Percentiles rank a stretch among this genome's conserved stretches.
Evolutionary conservation across 2,888 invertebrate species (phyloP).

Genomic region (Geotrupes spiniger): DNA sequence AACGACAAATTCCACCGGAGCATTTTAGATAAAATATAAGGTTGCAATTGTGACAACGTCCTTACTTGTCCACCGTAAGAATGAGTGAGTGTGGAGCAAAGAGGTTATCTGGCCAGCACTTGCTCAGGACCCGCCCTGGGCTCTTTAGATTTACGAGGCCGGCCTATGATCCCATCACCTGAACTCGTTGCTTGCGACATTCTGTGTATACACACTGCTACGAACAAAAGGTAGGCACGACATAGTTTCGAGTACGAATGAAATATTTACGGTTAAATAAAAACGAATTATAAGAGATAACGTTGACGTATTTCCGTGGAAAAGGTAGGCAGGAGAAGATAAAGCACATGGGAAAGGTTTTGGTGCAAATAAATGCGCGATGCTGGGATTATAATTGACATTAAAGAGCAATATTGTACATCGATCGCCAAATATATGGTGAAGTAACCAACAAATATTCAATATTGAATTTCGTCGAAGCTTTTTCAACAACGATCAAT

Average conservation of each 20-base stretch:
- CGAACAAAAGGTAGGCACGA: constrained; percentile 14
- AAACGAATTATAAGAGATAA: constrained; percentile 4
- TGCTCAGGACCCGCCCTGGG: constrained; percentile 44
- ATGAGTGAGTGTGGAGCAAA: constrained; percentile 43
- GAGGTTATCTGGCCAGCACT: constrained; percentile 48
- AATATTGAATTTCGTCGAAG: too few relatives aligned
- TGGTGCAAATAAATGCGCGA: too few relatives aligned
- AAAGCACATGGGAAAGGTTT: too few relatives aligned
- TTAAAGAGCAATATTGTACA: too few relatives aligned
- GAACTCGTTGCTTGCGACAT: constrained; percentile 26
- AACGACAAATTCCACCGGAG: constrained; percentile 12
- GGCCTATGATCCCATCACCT: constrained; percentile 45
- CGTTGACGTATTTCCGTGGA: not conserved
- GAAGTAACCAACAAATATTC: too few relatives aligned
- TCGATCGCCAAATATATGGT: too few relatives aligned
- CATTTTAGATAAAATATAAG: constrained; percentile 26
- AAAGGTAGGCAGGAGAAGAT: too few relatives aligned
- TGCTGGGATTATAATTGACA: too few relatives aligned
- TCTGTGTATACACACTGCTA: constrained; percentile 10
- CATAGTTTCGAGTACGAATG: constrained; percentile 9
- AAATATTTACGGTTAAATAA: constrained; percentile 3
- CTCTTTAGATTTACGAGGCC: constrained; percentile 45
- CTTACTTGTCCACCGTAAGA: constrained; percentile 43
- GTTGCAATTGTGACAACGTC: constrained; percentile 39
- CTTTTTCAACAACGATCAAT: too few relatives aligned